A percentile compares a stretch with the other conserved stretches of the same genome.
Evolutionary conservation across 2,888 invertebrate species (phyloP).

Genomic region (Mamestra brassicae): DNA sequence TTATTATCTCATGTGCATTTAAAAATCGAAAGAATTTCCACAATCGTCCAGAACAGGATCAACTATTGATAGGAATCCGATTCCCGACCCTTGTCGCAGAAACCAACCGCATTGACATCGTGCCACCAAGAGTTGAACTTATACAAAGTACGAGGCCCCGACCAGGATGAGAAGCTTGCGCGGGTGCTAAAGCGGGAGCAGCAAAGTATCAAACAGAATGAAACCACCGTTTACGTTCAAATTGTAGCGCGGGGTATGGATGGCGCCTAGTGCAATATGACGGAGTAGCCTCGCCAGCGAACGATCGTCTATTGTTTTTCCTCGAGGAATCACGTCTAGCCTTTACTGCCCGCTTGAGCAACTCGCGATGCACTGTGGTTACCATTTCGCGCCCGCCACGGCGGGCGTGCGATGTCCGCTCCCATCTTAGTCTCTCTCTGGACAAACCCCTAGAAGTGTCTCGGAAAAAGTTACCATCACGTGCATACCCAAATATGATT

Average conservation of each 20-base stretch:
- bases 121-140: neutral
- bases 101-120: neutral
- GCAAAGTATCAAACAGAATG: neutral
- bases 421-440: neutral
- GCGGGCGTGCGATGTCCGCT: too few relatives aligned
- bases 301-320: neutral
- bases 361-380: neutral
- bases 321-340: neutral
- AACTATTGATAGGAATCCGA: neutral
- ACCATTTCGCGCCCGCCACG: too few relatives aligned
- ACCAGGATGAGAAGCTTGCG: neutral
- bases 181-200: neutral
- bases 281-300: neutral
- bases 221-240: neutral
- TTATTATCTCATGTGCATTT: neutral
- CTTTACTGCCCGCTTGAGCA: neutral
- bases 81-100: neutral
- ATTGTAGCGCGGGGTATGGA: neutral
- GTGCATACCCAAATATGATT: neutral
- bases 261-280: neutral
- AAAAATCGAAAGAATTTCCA: neutral
- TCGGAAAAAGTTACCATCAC: neutral
- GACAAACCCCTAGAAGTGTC: neutral
- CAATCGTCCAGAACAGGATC: neutral
- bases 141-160: neutral